Percentiles rank a stretch among this genome's conserved stretches.
phyloP scores from a whole-genome alignment of 2,797 vertebrate genomes.

The Botia kubotai region DNA sequence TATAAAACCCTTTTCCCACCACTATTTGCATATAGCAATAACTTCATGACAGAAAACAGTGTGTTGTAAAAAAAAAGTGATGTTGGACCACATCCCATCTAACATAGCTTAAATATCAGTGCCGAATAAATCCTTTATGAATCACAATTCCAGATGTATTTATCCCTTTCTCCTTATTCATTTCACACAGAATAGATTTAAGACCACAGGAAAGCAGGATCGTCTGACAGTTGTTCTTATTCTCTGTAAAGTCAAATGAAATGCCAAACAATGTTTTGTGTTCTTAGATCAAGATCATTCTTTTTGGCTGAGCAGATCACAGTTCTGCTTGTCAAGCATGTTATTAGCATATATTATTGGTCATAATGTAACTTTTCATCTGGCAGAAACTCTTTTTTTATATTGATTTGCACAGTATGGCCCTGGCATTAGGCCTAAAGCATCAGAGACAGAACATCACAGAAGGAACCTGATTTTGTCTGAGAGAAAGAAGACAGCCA shows the following conservation, averaged over 20 bases:
- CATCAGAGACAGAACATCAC: neutral
- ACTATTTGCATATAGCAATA: conserved; percentile 58
- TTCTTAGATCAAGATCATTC: neutral
- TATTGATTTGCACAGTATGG: conserved; percentile 39
- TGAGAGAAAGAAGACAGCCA: neutral
- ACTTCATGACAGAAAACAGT: conserved; percentile 68
- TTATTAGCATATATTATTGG: neutral
- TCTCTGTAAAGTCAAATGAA: conserved; percentile 13
- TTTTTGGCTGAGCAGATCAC: neutral
- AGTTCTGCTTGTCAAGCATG: neutral
- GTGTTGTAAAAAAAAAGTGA: no score
- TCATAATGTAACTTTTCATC: neutral
- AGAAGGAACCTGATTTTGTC: neutral
- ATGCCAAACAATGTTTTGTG: conserved; percentile 11
- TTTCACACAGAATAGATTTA: conserved; percentile 22
- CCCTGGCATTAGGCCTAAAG: neutral
- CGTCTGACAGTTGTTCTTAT: conserved; percentile 11
- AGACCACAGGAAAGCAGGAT: neutral
- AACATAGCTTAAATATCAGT: conserved; percentile 53
- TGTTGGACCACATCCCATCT: no score
- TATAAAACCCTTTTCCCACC: conserved; percentile 67
- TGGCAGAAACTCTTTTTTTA: neutral
- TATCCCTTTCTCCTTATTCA: conserved; percentile 29
- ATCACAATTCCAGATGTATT: conserved; percentile 18
- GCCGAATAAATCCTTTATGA: neutral